Evolutionary conservation across 1,140 invertebrate genomes (phyloP).

Genomic region (Ips typographus): DNA sequence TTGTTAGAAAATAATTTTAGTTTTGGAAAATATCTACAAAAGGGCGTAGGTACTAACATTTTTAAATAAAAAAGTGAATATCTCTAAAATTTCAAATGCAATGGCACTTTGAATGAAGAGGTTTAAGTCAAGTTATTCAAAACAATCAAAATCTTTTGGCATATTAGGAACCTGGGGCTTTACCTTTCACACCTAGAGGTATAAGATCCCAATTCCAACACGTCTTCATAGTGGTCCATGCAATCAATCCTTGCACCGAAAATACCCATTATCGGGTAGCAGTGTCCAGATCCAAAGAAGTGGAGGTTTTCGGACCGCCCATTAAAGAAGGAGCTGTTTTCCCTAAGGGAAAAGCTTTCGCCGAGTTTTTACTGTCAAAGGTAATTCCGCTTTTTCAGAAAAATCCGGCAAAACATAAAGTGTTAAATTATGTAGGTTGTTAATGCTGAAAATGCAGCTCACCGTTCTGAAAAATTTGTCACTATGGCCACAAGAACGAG

Average conservation of each 20-base stretch:
- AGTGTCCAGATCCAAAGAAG: constrained; percentile 92
- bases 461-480: constrained; percentile 94
- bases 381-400: constrained; percentile 8
- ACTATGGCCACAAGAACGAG: constrained; percentile 95
- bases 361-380: constrained; percentile 93
- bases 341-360: constrained; percentile 85
- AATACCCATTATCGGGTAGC: constrained; percentile 89
- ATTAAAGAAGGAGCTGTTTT: constrained; percentile 83
- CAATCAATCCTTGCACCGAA: constrained; percentile 87
- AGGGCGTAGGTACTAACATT: neutral
- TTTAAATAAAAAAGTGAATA: neutral
- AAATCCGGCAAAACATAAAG: neutral
- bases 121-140: neutral
- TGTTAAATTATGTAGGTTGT: constrained; percentile 63
- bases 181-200: constrained; percentile 88
- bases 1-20: no score
- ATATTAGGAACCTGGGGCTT: constrained; percentile 85
- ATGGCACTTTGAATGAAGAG: neutral
- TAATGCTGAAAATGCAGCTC: constrained; percentile 96
- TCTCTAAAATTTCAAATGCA: neutral
- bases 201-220: constrained; percentile 97
- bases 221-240: constrained; percentile 93
- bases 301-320: constrained; percentile 93
- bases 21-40: no score
- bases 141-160: no score